A percentile compares a stretch with the other conserved stretches of the same genome.
Evolutionary conservation across 2,113 vertebrate species (phyloP).

Genomic region (Poecilia latipinna): DNA sequence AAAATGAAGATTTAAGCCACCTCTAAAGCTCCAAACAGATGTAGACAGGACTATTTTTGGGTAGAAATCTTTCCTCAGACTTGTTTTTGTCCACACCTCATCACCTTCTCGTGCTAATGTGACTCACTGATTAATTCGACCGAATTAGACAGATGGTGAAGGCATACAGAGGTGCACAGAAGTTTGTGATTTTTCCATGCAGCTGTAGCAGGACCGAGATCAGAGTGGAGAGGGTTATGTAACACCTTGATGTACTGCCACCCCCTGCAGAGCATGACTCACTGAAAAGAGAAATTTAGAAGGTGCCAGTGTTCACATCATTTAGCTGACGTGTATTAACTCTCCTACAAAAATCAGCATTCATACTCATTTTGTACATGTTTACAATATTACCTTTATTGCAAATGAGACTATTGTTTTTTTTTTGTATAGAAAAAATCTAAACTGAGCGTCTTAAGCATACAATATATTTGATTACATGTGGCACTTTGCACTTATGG

Average conservation of each 20-base stretch:
- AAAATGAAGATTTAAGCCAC: not conserved
- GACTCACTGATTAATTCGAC: slow-evolving; percentile 40
- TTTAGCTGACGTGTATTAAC: slow-evolving; percentile 1
- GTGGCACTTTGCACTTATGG: too few species aligned
- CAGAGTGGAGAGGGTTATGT: slow-evolving; percentile 52
- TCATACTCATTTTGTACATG: not conserved
- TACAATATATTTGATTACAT: too few species aligned
- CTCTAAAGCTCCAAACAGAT: not conserved
- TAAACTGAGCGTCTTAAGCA: too few species aligned
- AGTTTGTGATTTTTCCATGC: slow-evolving; percentile 22
- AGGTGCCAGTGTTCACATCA: not conserved
- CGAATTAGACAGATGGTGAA: slow-evolving; percentile 31
- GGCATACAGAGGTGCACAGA: slow-evolving; percentile 30
- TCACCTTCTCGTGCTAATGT: slow-evolving; percentile 9
- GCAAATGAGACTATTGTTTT: too few species aligned
- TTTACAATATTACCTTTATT: not conserved
- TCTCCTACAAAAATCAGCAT: not conserved
- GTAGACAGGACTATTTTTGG: slow-evolving; percentile 9
- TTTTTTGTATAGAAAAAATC: too few species aligned
- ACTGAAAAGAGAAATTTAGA: slow-evolving; percentile 34
- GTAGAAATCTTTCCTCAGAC: not conserved
- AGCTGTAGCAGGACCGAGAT: slow-evolving; percentile 39
- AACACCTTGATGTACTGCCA: slow-evolving; percentile 42
- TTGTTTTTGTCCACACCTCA: slow-evolving; percentile 17
- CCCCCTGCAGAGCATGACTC: slow-evolving; percentile 46